Evolutionary conservation across 92 coral and sea anemone species (phyloP), one percentile per base, ranked within the genome.

Genomic region (Epizoanthus stellaris): DNA sequence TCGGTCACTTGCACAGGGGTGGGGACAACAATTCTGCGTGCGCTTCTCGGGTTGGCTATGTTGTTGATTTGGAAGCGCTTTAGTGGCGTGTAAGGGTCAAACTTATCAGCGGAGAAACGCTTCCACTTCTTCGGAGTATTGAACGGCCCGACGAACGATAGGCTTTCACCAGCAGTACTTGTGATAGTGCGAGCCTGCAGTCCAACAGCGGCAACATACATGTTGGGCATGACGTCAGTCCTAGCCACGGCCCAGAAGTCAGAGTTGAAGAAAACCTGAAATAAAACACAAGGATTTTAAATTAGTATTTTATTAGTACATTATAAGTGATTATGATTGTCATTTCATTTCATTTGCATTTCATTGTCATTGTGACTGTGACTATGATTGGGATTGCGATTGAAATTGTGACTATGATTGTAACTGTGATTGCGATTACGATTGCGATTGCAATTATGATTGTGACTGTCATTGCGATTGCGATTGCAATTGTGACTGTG

Each of bases 151-250:
- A 95, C 98, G 64, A 95, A 95, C 25, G 53, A 73, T 47, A 95
- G 75, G 56, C 79, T 81, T 68, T 95, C 98, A 38, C 95, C 95
- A 70, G 90, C 70, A 11, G 98, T 95, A 61, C 90, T 93, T 1
- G 67, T 80, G 42, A 95, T 81, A 13, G 93, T 89, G 12, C 88
- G 90, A 36, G 98, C 95, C 86, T 89, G 80, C 89, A 95, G 88
- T 11, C 95, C 93, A 3, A 40, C 85, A 20, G 92, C 93, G 79
- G 93, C 85, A 40, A 95, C 86, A 70, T 93, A 95, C 96, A 92
- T 91, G 86, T 93, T 95, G 3, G 96, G 96, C 98, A 95, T 95
- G 82, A 93, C 95, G 91, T 95, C 98, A 61, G 98, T 95, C 77
- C 87, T 93, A 20, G 98, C 85, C 4, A 93, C 92, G 43, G 90